These are phyloP conservation scores for Porites rus DNA, from an alignment of 92 coral and sea anemone species.

Conservation along the genomic window DNA sequence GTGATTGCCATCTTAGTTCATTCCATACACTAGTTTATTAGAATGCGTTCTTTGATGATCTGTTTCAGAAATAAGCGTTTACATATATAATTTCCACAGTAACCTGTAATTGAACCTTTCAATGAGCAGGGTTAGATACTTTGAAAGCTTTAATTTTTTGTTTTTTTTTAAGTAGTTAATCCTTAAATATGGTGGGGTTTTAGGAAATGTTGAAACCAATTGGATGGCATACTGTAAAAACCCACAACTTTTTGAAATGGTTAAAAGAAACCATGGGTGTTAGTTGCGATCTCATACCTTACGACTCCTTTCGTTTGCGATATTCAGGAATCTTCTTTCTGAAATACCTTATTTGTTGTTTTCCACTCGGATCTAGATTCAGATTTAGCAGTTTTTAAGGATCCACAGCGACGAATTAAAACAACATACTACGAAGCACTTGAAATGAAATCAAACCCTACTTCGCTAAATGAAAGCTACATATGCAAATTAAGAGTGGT, in stretches of 20 bases:
- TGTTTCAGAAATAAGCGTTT: slow-evolving; percentile 23
- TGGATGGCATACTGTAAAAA: background rate
- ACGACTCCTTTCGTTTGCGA: background rate
- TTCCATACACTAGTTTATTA: background rate
- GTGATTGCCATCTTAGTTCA: background rate
- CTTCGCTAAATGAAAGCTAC: slow-evolving; percentile 23
- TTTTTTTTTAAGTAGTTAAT: background rate
- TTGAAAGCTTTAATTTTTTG: background rate
- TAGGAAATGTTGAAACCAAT: background rate
- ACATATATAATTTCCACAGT: slow-evolving; percentile 2
- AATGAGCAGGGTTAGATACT: background rate
- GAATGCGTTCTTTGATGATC: background rate
- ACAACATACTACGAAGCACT: slow-evolving; percentile 13
- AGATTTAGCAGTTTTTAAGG: background rate
- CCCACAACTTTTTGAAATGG: background rate
- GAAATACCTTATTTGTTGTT: slow-evolving; percentile 7
- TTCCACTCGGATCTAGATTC: background rate
- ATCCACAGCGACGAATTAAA: background rate
- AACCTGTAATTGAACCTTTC: slow-evolving; percentile 9
- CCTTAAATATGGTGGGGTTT: background rate
- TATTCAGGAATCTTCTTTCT: background rate
- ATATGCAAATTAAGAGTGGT: slow-evolving; percentile 38
- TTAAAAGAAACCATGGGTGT: background rate
- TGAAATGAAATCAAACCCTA: slow-evolving; percentile 22
- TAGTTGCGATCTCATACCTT: background rate